A percentile compares a stretch with the other conserved stretches of the same genome.
phyloP scores from a whole-genome alignment of 2,113 vertebrate species.

The Loxodonta africana region DNA sequence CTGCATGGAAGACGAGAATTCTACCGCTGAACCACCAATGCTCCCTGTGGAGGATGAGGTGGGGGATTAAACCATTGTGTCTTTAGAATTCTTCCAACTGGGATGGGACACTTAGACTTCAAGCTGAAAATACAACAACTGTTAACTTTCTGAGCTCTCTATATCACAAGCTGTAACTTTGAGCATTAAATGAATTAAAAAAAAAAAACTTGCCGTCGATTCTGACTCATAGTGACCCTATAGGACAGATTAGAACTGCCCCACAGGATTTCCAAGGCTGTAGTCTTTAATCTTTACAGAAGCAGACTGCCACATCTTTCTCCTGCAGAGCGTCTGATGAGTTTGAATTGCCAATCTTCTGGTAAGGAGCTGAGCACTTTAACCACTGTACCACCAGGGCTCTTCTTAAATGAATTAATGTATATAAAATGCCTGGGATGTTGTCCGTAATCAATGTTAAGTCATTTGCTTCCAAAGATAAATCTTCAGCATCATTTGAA shows the following conservation, averaged over 20 bases:
- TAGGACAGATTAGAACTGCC: no score
- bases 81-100: background rate
- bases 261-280: no score
- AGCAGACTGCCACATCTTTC: background rate
- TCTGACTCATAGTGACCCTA: no score
- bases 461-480: background rate
- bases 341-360: background rate
- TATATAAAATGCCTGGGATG: background rate
- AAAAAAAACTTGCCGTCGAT: no score
- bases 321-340: background rate
- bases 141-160: background rate
- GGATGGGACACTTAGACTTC: background rate
- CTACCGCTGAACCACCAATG: no score
- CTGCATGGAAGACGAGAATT: no score
- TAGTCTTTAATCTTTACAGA: no score
- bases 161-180: background rate
- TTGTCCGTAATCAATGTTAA: background rate
- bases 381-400: no score
- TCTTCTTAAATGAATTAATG: background rate
- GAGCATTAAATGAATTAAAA: background rate
- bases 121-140: background rate
- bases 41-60: background rate
- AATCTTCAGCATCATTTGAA: background rate
- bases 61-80: background rate
- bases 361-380: background rate